phyloP scores from a whole-genome alignment of 1,140 invertebrate species.

The Bradynema listronoti region DNA sequence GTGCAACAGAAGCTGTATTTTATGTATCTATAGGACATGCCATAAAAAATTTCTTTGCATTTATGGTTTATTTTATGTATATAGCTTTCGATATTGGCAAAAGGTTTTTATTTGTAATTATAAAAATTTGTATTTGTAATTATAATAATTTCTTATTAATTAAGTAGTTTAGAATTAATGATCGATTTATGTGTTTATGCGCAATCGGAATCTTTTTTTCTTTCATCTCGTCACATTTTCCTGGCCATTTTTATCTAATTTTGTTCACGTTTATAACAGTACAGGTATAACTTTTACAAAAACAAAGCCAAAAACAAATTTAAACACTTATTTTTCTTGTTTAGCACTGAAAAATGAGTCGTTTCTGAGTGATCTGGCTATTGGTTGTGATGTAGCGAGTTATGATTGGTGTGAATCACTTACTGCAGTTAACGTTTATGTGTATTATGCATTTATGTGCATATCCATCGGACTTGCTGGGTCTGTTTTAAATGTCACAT shows the following conservation, averaged over 20 bases:
- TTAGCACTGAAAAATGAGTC: background rate
- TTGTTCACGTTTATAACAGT: conserved; percentile 19
- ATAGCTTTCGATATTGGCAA: conserved; percentile 38
- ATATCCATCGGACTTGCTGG: conserved; percentile 35
- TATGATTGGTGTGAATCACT: conserved; percentile 22
- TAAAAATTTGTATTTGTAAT: background rate
- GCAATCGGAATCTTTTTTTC: conserved; percentile 18
- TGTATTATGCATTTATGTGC: conserved; percentile 28
- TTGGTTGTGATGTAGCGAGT: conserved; percentile 12
- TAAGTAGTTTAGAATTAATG: conserved; percentile 18
- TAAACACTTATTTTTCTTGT: no score
- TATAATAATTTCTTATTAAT: conserved; percentile 7
- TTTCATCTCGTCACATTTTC: conserved; percentile 35
- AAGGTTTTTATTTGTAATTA: conserved; percentile 16
- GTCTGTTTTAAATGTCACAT: conserved; percentile 34
- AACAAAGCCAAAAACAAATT: no score
- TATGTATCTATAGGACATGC: conserved; percentile 31
- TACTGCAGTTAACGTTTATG: conserved; percentile 22
- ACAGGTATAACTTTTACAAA: background rate
- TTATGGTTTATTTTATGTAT: conserved; percentile 26
- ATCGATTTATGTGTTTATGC: conserved; percentile 16
- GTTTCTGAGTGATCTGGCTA: background rate
- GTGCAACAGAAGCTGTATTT: conserved; percentile 17
- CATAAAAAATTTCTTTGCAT: conserved; percentile 25
- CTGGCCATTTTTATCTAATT: conserved; percentile 24